These are phyloP conservation scores for Dolichallabes microphthalmus DNA, from an alignment of 2,113 vertebrate genomes.

Conservation along the genomic window DNA sequence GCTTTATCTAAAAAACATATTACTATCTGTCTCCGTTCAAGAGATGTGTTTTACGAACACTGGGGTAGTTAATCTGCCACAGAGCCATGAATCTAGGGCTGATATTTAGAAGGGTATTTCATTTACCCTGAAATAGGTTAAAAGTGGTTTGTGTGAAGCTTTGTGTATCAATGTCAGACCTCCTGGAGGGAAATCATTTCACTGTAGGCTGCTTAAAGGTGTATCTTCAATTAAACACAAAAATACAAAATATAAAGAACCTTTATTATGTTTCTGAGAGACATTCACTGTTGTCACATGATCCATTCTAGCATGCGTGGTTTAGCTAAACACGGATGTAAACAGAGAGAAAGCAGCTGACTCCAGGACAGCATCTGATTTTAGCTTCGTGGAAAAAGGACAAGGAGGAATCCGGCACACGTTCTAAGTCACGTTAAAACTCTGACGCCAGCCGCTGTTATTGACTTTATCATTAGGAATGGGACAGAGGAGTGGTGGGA, in stretches of 20 bases:
- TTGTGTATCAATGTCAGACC: too few species aligned
- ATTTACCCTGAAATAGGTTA: neutral
- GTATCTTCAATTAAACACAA: neutral
- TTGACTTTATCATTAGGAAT: neutral
- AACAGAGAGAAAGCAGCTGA: slow-evolving; percentile 15
- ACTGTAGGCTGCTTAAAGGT: neutral
- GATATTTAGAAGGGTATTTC: neutral
- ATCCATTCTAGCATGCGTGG: neutral
- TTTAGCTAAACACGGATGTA: neutral
- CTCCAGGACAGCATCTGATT: neutral
- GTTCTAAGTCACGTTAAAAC: neutral
- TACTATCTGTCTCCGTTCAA: neutral
- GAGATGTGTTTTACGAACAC: neutral
- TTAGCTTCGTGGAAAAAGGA: neutral
- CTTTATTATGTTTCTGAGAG: neutral
- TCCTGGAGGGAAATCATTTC: neutral
- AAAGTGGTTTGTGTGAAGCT: neutral
- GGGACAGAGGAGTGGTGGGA: slow-evolving; percentile 15
- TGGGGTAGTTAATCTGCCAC: neutral
- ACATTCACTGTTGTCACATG: neutral
- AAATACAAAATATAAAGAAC: neutral
- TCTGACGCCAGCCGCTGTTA: neutral
- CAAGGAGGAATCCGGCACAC: neutral
- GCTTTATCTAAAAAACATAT: neutral
- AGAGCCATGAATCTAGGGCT: neutral